Evolutionary conservation across 2,888 invertebrate species (phyloP).

Genomic region (Papilio elwesi): DNA sequence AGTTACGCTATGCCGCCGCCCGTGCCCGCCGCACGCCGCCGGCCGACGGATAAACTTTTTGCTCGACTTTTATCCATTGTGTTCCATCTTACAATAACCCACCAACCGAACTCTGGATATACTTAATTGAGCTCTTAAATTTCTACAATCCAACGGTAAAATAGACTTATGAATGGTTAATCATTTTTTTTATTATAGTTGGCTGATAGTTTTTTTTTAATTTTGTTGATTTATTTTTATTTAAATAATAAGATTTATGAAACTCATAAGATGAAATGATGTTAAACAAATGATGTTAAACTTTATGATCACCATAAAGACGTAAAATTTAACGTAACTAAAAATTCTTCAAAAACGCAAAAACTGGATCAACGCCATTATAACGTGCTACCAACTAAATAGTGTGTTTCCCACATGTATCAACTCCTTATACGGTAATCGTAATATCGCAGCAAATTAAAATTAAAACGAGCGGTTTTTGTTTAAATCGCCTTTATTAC

Average conservation of each 20-base stretch:
- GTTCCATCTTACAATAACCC: constrained; percentile 21
- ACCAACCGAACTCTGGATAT: constrained; percentile 43
- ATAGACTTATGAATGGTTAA: no score
- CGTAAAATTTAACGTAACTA: no score
- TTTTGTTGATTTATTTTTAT: not conserved
- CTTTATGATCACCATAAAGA: not conserved
- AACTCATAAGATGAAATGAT: no score
- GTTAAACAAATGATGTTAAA: no score
- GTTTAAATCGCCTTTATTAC: constrained; percentile 63
- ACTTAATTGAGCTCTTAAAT: constrained; percentile 39
- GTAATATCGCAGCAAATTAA: constrained; percentile 53
- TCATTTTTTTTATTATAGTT: not conserved
- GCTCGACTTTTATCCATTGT: constrained; percentile 59
- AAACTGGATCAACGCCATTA: constrained; percentile 59
- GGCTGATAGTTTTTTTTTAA: not conserved
- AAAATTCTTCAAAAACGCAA: constrained; percentile 34
- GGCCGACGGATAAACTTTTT: constrained; percentile 63
- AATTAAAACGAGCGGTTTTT: constrained; percentile 55
- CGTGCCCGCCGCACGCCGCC: constrained; percentile 50
- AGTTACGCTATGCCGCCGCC: constrained; percentile 52
- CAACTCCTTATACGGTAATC: constrained; percentile 58
- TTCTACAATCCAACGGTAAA: constrained; percentile 11
- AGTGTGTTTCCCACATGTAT: constrained; percentile 60
- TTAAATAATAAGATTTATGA: not conserved
- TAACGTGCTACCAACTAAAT: constrained; percentile 60